These are phyloP conservation scores for Aplidium turbinatum DNA, from an alignment of 23 tunicate species.

Conservation along the genomic window DNA sequence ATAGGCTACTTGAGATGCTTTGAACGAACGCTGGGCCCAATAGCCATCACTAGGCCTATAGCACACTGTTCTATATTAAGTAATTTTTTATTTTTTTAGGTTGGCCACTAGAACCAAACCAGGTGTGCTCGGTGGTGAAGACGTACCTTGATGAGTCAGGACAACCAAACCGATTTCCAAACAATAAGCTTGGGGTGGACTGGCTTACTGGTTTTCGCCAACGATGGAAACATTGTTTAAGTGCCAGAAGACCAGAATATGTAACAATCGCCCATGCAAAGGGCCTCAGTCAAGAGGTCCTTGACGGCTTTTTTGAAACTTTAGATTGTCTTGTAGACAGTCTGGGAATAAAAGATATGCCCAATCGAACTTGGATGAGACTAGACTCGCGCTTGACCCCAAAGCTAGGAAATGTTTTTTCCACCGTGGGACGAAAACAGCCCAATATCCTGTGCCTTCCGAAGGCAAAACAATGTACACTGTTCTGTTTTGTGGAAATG, in stretches of 20 bases:
- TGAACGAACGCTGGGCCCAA: too few relatives aligned
- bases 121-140: neutral
- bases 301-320: neutral
- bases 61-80: too few relatives aligned
- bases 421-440: slow-evolving; percentile 7
- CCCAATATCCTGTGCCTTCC: slow-evolving; percentile 1
- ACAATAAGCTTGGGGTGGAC: slow-evolving; percentile 2
- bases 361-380: slow-evolving; percentile 18
- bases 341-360: neutral
- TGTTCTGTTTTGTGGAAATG: slow-evolving; percentile 9
- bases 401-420: neutral
- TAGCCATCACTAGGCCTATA: too few relatives aligned
- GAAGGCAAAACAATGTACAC: slow-evolving; percentile 19
- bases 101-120: neutral
- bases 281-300: neutral
- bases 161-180: neutral
- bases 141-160: neutral
- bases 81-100: slow-evolving; percentile 7
- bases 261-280: neutral
- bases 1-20: too few relatives aligned
- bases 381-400: slow-evolving; percentile 7
- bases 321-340: neutral
- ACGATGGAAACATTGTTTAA: slow-evolving; percentile 10
- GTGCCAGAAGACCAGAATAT: slow-evolving; percentile 10
- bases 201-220: neutral